Conservation (phyloP, 2,888 invertebrate species). For the Scaptomyza parva region DNA sequence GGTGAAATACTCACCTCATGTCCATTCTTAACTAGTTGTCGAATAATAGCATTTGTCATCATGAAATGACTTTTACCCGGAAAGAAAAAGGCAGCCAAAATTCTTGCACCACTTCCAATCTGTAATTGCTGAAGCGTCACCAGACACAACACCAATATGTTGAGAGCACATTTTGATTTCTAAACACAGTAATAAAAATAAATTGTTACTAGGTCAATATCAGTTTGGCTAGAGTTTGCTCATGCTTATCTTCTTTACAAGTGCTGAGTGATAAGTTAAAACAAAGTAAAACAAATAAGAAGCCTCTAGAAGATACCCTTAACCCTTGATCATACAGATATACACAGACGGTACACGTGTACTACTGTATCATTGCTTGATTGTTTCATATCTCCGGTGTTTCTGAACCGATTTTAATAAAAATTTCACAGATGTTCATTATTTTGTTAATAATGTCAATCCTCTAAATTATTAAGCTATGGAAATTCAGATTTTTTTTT, state of each 20-base stretch:
- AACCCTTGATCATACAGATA: no score
- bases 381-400: no score
- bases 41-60: slow-evolving; percentile 83
- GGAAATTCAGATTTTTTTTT: no score
- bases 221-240: no score
- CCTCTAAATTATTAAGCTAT: no score
- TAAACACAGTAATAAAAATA: not conserved
- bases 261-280: not conserved
- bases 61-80: slow-evolving; percentile 84
- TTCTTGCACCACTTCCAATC: slow-evolving; percentile 66
- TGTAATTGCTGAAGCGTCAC: slow-evolving; percentile 39
- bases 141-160: slow-evolving; percentile 26
- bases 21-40: slow-evolving; percentile 83
- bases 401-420: no score
- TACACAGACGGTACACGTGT: no score
- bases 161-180: slow-evolving; percentile 10
- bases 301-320: no score
- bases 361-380: no score
- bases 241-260: not conserved
- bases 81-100: slow-evolving; percentile 84
- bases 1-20: slow-evolving; percentile 77
- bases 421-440: no score
- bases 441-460: no score
- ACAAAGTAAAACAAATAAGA: no score
- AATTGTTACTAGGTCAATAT: not conserved